phyloP scores from a whole-genome alignment of 2,888 invertebrate genomes.

The Oscheius myriophilus region DNA sequence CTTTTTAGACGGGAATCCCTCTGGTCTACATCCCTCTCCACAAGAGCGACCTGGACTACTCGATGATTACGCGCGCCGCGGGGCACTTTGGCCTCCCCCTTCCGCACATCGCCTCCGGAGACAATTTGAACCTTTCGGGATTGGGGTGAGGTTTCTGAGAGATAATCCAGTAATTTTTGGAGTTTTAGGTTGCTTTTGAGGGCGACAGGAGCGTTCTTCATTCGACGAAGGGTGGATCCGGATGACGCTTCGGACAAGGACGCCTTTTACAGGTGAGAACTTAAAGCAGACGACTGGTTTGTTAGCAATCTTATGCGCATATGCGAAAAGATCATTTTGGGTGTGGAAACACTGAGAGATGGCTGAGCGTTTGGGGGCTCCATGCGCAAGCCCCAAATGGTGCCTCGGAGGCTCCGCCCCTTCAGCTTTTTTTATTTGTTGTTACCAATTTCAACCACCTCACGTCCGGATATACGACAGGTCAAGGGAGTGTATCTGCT shows the following conservation, averaged over 20 bases:
- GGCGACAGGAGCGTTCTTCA: conserved; percentile 93
- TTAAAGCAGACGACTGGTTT: no score
- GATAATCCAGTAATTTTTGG: no score
- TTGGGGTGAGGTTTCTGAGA: conserved; percentile 79
- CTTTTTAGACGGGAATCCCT: conserved; percentile 77
- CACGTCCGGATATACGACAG: no score
- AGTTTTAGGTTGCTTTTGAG: conserved; percentile 82
- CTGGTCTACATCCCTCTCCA: conserved; percentile 86
- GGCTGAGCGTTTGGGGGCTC: no score
- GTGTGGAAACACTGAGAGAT: no score
- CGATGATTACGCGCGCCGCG: conserved; percentile 88
- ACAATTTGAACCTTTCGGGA: conserved; percentile 91
- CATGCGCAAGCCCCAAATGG: no score
- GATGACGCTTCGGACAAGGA: conserved; percentile 72
- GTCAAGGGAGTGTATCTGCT: no score
- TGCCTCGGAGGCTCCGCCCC: no score
- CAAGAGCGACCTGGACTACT: conserved; percentile 92
- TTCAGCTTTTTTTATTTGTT: no score
- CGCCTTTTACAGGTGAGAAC: conserved; percentile 45
- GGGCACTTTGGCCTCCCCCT: conserved; percentile 85
- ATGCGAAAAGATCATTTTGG: no score
- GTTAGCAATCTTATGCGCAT: no score
- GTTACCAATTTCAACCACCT: no score
- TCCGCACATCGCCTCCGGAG: conserved; percentile 92
- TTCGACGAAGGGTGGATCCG: conserved; percentile 86